A percentile compares a stretch with the other conserved stretches of the same genome.
Evolutionary conservation across 2,113 vertebrate genomes (phyloP).

Genomic region (Phainopepla nitens): DNA sequence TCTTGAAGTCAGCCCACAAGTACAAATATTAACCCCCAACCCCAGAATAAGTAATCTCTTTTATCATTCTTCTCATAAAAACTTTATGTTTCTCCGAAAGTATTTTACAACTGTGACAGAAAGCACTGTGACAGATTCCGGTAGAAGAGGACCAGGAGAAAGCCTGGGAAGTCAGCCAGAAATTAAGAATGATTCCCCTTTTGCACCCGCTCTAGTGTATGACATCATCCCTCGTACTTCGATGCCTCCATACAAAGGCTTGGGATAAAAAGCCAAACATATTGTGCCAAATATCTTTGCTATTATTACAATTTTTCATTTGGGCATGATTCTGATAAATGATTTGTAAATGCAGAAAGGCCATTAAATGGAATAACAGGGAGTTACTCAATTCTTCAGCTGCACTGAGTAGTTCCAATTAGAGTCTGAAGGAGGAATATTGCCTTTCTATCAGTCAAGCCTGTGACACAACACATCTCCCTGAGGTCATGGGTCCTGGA

Average conservation of each 20-base stretch:
- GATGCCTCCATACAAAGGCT: slow-evolving; percentile 28
- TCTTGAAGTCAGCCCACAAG: slow-evolving; percentile 42
- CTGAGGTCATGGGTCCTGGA: slow-evolving; percentile 52
- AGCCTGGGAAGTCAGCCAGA: slow-evolving; percentile 77
- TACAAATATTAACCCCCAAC: slow-evolving; percentile 69
- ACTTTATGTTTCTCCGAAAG: slow-evolving; percentile 78
- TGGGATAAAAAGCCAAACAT: slow-evolving; percentile 49
- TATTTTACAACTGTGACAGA: slow-evolving; percentile 78
- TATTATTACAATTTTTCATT: slow-evolving; percentile 64
- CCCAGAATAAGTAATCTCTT: slow-evolving; percentile 63
- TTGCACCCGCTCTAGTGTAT: slow-evolving; percentile 59
- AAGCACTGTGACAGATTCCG: slow-evolving; percentile 73
- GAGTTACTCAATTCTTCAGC: slow-evolving; percentile 60
- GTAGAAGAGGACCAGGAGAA: slow-evolving; percentile 61
- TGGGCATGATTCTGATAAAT: slow-evolving; percentile 62
- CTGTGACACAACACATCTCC: slow-evolving; percentile 63
- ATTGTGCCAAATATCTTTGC: slow-evolving; percentile 62
- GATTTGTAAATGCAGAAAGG: slow-evolving; percentile 63
- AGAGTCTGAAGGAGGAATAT: slow-evolving; percentile 58
- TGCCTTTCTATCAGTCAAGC: slow-evolving; percentile 69
- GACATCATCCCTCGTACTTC: slow-evolving; percentile 70
- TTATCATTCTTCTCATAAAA: slow-evolving; percentile 79
- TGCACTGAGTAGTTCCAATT: slow-evolving; percentile 65
- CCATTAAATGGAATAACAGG: slow-evolving; percentile 63
- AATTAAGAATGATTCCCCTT: slow-evolving; percentile 59